Percentiles rank a stretch among this genome's conserved stretches.
These are phyloP conservation scores for Chloropsis cyanopogon DNA, from an alignment of 2,113 vertebrate genomes.

Conservation along the genomic window DNA sequence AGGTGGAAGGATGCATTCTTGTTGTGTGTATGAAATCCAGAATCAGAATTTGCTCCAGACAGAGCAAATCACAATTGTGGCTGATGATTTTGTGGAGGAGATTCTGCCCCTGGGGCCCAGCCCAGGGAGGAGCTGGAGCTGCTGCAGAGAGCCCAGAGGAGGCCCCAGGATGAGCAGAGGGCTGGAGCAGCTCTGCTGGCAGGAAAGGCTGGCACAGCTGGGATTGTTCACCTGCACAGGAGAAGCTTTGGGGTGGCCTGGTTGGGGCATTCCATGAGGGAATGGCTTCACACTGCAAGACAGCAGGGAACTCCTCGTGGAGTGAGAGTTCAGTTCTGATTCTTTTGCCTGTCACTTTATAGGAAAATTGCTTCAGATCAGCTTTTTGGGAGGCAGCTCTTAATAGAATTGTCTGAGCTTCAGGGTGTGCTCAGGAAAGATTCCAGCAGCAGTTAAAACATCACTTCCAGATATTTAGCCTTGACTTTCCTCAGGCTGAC, in stretches of 20 bases:
- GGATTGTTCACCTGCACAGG: background rate
- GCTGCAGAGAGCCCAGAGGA: background rate
- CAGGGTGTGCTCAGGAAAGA: background rate
- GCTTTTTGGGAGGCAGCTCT: background rate
- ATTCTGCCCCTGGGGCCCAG: background rate
- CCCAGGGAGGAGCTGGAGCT: background rate
- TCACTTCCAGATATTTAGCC: background rate
- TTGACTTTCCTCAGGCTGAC: background rate
- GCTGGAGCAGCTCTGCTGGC: background rate
- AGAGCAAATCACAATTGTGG: background rate
- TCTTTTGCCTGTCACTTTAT: background rate
- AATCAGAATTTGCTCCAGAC: background rate
- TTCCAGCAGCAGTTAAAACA: background rate
- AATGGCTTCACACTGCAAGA: background rate
- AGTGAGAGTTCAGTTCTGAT: background rate
- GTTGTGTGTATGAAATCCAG: background rate
- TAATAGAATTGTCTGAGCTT: background rate
- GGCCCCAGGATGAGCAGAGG: background rate
- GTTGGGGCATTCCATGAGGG: rapidly evolving
- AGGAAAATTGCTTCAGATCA: background rate
- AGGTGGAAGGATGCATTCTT: background rate
- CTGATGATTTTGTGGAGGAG: background rate
- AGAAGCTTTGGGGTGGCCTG: background rate
- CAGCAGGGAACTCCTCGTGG: background rate
- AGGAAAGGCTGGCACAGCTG: background rate